Evolutionary conservation across 2,888 invertebrate species (phyloP).

Genomic region (Ochropleura leucogaster): DNA sequence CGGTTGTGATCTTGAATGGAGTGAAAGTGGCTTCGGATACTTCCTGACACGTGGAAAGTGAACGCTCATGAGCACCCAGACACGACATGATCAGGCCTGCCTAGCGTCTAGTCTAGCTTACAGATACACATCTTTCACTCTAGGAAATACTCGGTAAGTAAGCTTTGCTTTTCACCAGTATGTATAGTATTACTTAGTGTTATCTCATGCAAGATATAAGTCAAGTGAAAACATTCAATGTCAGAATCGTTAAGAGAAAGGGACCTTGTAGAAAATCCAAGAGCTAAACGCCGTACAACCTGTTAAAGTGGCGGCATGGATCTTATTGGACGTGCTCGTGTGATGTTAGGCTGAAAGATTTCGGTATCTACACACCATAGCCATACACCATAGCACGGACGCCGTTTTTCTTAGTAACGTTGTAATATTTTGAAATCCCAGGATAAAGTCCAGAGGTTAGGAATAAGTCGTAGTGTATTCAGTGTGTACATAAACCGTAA

Average conservation of each 20-base stretch:
- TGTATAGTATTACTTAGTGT: background rate
- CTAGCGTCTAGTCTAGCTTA: slow-evolving; percentile 65
- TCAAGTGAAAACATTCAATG: slow-evolving; percentile 30
- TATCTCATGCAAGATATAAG: slow-evolving; percentile 11
- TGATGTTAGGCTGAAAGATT: slow-evolving; percentile 14
- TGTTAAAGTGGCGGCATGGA: slow-evolving; percentile 5
- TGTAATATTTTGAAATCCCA: background rate
- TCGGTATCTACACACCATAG: background rate
- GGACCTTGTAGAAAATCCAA: slow-evolving; percentile 22
- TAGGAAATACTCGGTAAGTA: slow-evolving; percentile 66
- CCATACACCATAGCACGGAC: background rate
- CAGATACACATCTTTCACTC: slow-evolving; percentile 79
- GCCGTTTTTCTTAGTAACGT: background rate
- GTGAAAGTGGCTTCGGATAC: slow-evolving; percentile 87
- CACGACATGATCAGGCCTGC: slow-evolving; percentile 66
- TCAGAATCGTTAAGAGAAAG: slow-evolving; percentile 14
- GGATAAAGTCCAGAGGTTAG: background rate
- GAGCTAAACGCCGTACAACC: background rate
- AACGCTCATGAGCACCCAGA: slow-evolving; percentile 77
- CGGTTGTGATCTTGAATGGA: slow-evolving; percentile 86
- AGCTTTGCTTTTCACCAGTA: background rate
- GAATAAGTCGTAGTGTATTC: background rate
- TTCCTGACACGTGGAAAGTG: slow-evolving; percentile 89
- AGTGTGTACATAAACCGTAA: too few relatives aligned
- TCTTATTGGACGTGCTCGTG: background rate